These are phyloP conservation scores for Callimorpha dominula DNA, from an alignment of 2,888 invertebrate species.

Conservation along the genomic window DNA sequence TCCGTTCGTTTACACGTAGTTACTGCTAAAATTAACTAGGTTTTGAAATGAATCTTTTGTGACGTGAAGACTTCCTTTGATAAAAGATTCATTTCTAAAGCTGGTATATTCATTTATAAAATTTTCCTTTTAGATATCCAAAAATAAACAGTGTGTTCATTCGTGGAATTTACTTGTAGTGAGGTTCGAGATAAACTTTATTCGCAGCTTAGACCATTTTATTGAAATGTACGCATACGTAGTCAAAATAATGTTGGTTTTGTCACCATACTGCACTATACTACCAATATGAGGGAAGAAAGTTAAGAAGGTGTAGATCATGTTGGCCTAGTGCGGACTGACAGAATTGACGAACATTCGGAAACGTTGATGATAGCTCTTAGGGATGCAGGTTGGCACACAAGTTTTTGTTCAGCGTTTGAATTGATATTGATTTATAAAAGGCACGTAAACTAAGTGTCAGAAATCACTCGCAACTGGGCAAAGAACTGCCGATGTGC, in stretches of 20 bases:
- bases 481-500: background rate
- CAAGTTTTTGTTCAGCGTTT: background rate
- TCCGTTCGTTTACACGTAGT: background rate
- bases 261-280: background rate
- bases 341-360: background rate
- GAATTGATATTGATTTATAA: background rate
- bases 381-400: background rate
- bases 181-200: background rate
- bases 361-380: background rate
- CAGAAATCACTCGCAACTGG: no score
- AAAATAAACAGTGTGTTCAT: background rate
- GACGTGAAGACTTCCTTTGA: background rate
- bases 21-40: background rate
- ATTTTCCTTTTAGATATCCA: background rate
- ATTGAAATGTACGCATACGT: background rate
- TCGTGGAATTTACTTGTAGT: background rate
- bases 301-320: no score
- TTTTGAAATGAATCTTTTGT: background rate
- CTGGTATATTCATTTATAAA: background rate
- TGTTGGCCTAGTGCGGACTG: background rate
- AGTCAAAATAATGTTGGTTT: background rate
- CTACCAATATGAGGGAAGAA: no score
- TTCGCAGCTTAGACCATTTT: background rate
- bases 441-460: background rate
- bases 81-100: background rate